Base-by-base conservation (phyloP, 2,113 vertebrate genomes). In the Pelecanus crispus region DNA sequence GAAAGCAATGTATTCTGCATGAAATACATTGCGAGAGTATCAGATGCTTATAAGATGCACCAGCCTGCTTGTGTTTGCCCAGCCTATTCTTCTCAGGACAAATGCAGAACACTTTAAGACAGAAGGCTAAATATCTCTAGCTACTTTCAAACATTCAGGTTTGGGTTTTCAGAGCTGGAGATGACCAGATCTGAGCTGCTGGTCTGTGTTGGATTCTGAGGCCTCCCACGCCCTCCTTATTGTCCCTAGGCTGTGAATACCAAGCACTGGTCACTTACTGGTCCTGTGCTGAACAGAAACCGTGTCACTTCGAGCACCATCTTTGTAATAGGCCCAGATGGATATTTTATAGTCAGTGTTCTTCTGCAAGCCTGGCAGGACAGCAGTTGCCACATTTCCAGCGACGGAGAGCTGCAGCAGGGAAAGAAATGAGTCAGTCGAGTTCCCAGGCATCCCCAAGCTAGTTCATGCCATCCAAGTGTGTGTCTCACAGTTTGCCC, bases 331-430 rank as follows among this genome's bases (percentile, higher is more conserved):
- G 3, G 99, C 99, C 82, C 99, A 99, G 89, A 99, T 97, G 45
- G 99, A 99, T 86, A 99, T 98, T 95, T 99, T 98, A 74, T 99
- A 99, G 73, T 99, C 99, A 2, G 97, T 98, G 79, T 98, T 98
- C 65, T 98, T 98, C 94, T 98, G 98, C 96, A 99, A 97, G 10
- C 97, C 98, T 29, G 98, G 97, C 95, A 99, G 97, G 67, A 99
- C 47, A 0, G 98, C 98, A 2, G 96, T 97, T 10, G 96, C 97
- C 71, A 98, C 97, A 7, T 97, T 96, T 17, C 99, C 99, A 53
- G 98, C 94, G 3, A 99, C 94, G 12, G 98, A 98, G 86, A 99
- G 95, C 99, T 99, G 91, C 26, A 38, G 59, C 13, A 17, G 49
- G 70, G 34, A 9, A 91, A 77, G 38, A 90, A 53, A 66, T 17